Base-by-base conservation (phyloP, 1,140 invertebrate genomes). In the Hormaphis cornu region DNA sequence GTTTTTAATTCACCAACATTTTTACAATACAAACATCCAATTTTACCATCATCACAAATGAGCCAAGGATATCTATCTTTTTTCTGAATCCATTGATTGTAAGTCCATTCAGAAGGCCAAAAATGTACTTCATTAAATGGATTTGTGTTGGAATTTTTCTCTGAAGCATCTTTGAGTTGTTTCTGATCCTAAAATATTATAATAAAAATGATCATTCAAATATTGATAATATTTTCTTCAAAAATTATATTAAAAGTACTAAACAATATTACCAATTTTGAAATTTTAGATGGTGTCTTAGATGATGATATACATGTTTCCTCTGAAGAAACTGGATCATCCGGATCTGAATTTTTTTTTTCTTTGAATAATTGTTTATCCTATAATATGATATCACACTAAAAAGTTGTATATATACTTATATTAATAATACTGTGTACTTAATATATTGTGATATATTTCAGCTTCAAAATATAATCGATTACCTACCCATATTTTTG, bases 101-200 rank as follows among this genome's bases (percentile, higher is more conserved):
- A 58, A 58, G 33, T 37, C 33, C 35, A 58, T 37, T 37, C 54
- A 58, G 54, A 37, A 58, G 54, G 54, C 54, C 20, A 58, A 53
- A 30, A 2, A 53, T 53, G 3, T 9, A 53, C 14, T 53, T 53
- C 12, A 53, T 53, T 30, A 53, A 1, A 53, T 18, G 26, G 3
- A 14, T 8, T 30, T 53, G 6, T 33, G 12, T 30, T 14, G 2
- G 50, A 53, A 53, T 53, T 53, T 53, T 53, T 18, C 26, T 53
- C 50, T 9, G 12, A 18, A 14, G 16, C 1, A 30, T 53, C 8
- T 53, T 53, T 18, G 8, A 53, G n/a, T 53, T 9, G 50, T 18
- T 53, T 53, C 7, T 53, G 10, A 53, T 53, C 50, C 50, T 52
- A 52, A 6, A 52, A 52, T 53, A 26, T 53, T 6, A 53, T 14